A percentile compares a stretch with the other conserved stretches of the same genome.
Evolutionary conservation across 1,140 invertebrate species (phyloP).

Genomic region (Delia radicum): DNA sequence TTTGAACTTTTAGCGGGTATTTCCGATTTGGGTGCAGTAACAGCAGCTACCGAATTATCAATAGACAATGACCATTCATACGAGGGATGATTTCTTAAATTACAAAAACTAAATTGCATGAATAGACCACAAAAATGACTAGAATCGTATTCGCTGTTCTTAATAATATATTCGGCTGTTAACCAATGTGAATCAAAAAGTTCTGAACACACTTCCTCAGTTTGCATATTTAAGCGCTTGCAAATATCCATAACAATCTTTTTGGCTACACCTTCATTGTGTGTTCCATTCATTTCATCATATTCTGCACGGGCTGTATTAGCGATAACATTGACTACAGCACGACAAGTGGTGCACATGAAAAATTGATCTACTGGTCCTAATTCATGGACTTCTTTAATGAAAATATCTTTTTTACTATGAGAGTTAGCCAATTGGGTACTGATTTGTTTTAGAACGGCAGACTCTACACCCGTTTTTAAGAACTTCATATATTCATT

Average conservation of each 20-base stretch:
- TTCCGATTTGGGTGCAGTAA: constrained; percentile 36
- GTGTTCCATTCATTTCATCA: constrained; percentile 36
- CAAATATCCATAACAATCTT: constrained; percentile 60
- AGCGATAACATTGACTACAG: constrained; percentile 56
- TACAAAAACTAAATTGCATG: constrained; percentile 26
- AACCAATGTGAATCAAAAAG: constrained; percentile 59
- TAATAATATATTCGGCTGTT: constrained; percentile 37
- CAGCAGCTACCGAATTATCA: constrained; percentile 18
- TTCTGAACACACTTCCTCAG: constrained; percentile 60
- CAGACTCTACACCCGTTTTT: constrained; percentile 44
- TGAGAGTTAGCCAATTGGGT: constrained; percentile 43
- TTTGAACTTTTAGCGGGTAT: constrained; percentile 31
- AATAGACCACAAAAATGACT: constrained; percentile 37
- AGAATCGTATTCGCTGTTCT: constrained; percentile 35
- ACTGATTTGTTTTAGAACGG: constrained; percentile 35
- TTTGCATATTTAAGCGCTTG: constrained; percentile 59
- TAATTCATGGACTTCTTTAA: constrained; percentile 39
- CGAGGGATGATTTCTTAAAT: background rate
- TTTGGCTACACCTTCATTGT: constrained; percentile 31
- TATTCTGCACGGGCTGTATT: constrained; percentile 46
- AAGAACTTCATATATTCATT: constrained; percentile 41
- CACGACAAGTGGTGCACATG: constrained; percentile 60
- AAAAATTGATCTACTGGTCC: constrained; percentile 43
- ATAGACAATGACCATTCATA: constrained; percentile 38
- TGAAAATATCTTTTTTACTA: constrained; percentile 48